Conservation (phyloP, 2,888 invertebrate genomes). For the Tetramorium bicarinatum region DNA sequence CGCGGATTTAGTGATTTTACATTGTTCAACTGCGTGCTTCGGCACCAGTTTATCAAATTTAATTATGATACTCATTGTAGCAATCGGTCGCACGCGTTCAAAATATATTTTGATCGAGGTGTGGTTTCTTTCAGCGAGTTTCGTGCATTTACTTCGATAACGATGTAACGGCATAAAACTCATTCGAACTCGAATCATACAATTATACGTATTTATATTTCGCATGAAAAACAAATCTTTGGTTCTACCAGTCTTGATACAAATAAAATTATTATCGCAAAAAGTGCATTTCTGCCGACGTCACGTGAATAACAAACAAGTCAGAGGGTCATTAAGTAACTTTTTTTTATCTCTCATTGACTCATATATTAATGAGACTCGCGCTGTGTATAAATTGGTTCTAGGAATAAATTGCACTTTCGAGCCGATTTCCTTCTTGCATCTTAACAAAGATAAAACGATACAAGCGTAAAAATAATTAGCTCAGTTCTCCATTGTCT, state of each 20-base stretch:
- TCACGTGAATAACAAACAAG: slow-evolving; percentile 30
- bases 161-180: slow-evolving; percentile 17
- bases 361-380: slow-evolving; percentile 14
- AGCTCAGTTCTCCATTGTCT: slow-evolving; percentile 9
- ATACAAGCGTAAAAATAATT: slow-evolving; percentile 12
- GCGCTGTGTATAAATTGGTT: not conserved
- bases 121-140: slow-evolving; percentile 9
- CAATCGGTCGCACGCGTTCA: slow-evolving; percentile 14
- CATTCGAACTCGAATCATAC: slow-evolving; percentile 1
- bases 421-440: not conserved
- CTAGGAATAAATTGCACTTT: slow-evolving; percentile 21
- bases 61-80: not conserved
- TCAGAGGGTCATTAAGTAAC: slow-evolving; percentile 40
- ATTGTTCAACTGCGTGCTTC: not conserved
- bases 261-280: slow-evolving; percentile 27
- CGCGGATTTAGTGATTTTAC: not conserved
- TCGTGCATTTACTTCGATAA: slow-evolving; percentile 15
- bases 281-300: slow-evolving; percentile 55
- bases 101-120: slow-evolving; percentile 46
- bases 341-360: slow-evolving; percentile 21
- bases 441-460: slow-evolving; percentile 1
- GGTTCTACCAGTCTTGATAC: slow-evolving; percentile 22
- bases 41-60: slow-evolving; percentile 10
- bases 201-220: slow-evolving; percentile 37
- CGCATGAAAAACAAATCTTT: not conserved